Base-by-base conservation (phyloP, 1,140 invertebrate genomes). In the Philaenus spumarius region DNA sequence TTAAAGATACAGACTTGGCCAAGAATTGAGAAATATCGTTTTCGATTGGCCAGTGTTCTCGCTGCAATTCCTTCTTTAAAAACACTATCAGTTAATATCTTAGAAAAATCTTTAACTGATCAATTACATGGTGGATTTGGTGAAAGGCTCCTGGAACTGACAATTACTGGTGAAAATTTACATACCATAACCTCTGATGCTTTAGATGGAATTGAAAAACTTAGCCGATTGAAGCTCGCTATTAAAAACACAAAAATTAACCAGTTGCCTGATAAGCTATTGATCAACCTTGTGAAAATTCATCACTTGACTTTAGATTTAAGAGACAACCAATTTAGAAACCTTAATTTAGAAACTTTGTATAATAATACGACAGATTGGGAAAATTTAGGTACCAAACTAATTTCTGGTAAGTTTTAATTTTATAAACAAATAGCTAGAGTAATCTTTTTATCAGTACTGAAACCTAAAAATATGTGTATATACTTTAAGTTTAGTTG, bases 361-460 rank as follows among this genome's bases (percentile, higher is more conserved):
- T 93, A 93, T 71, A 85, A 86, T 1, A 92, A 92, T 70, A 80
- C 80, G 57, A 83, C 85, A 3, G 85, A 85, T 24, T 91, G 88
- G 89, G 88, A 90, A 71, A 82, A 83, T 60, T 82, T 88, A 42
- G 89, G 88, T 19, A 91, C 89, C 6, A 87, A 85, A 68, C 78
- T 87, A 69, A 80, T 89, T 43, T 82, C 85, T 73, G 86, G 86
- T 87, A 73, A 77, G 69, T 69, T 37, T 2, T 3, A 12, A 55
- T 2, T 7, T 14, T 17, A n/a, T n/a, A n/a, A n/a, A n/a, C n/a
- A n/a, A n/a, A n/a, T n/a, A n/a, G n/a, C n/a, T n/a, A n/a, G n/a
- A n/a, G n/a, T n/a, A n/a, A n/a, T n/a, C n/a, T n/a, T n/a, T n/a
- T n/a, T n/a, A n/a, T n/a, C n/a, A n/a, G n/a, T n/a, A n/a, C n/a